Conservation (phyloP, 2,888 invertebrate species). For the Hyppa rectilinea region DNA sequence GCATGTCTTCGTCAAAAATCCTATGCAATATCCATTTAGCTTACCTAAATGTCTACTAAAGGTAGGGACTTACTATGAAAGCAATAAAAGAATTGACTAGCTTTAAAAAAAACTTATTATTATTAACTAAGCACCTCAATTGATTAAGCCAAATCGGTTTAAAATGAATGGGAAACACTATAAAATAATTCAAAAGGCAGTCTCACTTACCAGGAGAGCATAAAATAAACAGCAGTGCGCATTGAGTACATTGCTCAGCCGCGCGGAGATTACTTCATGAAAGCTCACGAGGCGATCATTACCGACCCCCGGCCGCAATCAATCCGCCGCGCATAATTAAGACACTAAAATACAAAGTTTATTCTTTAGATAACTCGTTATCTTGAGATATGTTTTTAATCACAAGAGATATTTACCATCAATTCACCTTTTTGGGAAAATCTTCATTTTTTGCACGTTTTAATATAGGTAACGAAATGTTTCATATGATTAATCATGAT, state of each 20-base stretch:
- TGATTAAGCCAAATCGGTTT: not conserved
- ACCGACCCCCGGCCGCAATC: conserved; percentile 79
- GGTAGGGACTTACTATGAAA: not conserved
- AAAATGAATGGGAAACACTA: conserved; percentile 16
- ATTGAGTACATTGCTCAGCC: conserved; percentile 70
- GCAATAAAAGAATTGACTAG: not conserved
- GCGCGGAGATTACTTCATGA: conserved; percentile 78
- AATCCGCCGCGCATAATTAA: conserved; percentile 83
- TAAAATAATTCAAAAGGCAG: conserved; percentile 29
- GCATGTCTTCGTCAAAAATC: not conserved
- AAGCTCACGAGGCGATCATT: conserved; percentile 83
- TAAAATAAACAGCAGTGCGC: conserved; percentile 66
- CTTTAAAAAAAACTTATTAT: not conserved
- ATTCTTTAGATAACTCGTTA: conserved; percentile 69
- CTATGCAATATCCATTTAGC: not conserved
- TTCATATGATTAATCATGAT: too few species aligned
- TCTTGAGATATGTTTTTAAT: conserved; percentile 70
- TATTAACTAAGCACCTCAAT: not conserved
- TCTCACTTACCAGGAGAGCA: conserved; percentile 50
- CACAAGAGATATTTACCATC: conserved; percentile 37
- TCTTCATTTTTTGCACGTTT: conserved; percentile 1
- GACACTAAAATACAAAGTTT: conserved; percentile 77
- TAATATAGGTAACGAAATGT: too few species aligned
- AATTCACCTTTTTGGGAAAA: conserved; percentile 1
- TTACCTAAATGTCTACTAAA: not conserved